Evolutionary conservation across 2,888 invertebrate species (phyloP).

Genomic region (Autographa pulchrina): DNA sequence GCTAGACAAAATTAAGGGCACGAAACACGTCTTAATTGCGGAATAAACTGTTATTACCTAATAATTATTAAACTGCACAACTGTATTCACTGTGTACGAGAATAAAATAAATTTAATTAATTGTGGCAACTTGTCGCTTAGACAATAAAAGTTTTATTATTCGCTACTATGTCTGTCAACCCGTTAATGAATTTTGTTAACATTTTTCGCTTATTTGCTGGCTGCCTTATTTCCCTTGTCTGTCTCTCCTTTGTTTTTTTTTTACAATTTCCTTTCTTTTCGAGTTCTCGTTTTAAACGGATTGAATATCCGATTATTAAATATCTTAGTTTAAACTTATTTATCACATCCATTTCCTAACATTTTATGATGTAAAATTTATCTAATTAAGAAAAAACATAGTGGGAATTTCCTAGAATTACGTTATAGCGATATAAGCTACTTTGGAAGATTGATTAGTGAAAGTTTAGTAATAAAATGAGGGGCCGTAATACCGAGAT

Average conservation of each 20-base stretch:
- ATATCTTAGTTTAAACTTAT: neutral
- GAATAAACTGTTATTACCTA: constrained; percentile 22
- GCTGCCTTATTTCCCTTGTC: neutral
- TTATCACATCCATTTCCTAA: neutral
- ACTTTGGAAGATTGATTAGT: constrained; percentile 85
- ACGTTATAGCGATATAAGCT: constrained; percentile 63
- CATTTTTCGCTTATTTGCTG: constrained; percentile 2
- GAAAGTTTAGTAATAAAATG: constrained; percentile 87
- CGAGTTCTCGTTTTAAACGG: neutral
- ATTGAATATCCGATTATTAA: neutral
- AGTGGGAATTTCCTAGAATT: constrained; percentile 52
- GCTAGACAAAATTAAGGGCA: constrained; percentile 17
- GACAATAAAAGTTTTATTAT: constrained; percentile 17
- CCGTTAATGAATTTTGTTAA: constrained; percentile 24
- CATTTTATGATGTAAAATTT: constrained; percentile 13
- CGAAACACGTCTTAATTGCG: constrained; percentile 10
- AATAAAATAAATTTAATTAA: constrained; percentile 7
- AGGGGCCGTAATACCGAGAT: constrained; percentile 85
- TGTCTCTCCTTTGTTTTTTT: neutral
- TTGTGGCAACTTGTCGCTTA: neutral
- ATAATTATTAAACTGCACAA: constrained; percentile 29
- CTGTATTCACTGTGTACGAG: neutral
- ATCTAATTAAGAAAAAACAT: constrained; percentile 54
- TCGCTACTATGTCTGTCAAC: constrained; percentile 12
- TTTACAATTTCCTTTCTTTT: neutral